phyloP scores from a whole-genome alignment of 2,797 vertebrate species.

The Bufotes viridis region DNA sequence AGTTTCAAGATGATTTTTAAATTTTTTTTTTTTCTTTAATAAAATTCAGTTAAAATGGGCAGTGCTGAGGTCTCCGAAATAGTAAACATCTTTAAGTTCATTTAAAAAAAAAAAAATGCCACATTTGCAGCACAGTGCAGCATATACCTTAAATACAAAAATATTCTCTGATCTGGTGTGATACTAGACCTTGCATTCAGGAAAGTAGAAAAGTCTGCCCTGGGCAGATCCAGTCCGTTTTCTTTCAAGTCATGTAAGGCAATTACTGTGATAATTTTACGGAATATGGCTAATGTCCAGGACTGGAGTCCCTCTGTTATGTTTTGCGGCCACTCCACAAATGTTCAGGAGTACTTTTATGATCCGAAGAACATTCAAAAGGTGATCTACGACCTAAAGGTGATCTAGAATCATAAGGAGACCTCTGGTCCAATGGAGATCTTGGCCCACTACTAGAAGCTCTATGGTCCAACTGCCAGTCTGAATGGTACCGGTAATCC shows the following conservation, averaged over 20 bases:
- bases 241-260: constrained; percentile 95
- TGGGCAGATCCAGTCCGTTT: constrained; percentile 81
- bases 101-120: constrained; percentile 76
- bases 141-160: constrained; percentile 97
- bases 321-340: constrained; percentile 96
- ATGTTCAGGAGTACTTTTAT: constrained; percentile 96
- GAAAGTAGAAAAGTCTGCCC: constrained; percentile 85
- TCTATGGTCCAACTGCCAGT: constrained; percentile 93
- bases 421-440: constrained; percentile 91
- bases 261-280: constrained; percentile 88
- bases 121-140: constrained; percentile 84
- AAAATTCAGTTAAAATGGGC: constrained; percentile 92
- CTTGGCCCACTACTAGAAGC: constrained; percentile 87
- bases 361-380: constrained; percentile 93
- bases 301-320: constrained; percentile 81
- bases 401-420: constrained; percentile 89
- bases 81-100: constrained; percentile 83
- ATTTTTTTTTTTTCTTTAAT: constrained; percentile 78
- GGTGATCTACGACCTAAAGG: constrained; percentile 89
- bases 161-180: constrained; percentile 84
- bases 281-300: constrained; percentile 89
- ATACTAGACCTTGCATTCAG: constrained; percentile 82
- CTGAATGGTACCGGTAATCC: constrained; percentile 92
- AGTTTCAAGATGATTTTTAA: constrained; percentile 79
- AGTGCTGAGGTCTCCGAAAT: constrained; percentile 90